Evolutionary conservation across 2,113 vertebrate genomes (phyloP), one percentile per base, ranked within the genome.

Genomic region (Rallus limicola): DNA sequence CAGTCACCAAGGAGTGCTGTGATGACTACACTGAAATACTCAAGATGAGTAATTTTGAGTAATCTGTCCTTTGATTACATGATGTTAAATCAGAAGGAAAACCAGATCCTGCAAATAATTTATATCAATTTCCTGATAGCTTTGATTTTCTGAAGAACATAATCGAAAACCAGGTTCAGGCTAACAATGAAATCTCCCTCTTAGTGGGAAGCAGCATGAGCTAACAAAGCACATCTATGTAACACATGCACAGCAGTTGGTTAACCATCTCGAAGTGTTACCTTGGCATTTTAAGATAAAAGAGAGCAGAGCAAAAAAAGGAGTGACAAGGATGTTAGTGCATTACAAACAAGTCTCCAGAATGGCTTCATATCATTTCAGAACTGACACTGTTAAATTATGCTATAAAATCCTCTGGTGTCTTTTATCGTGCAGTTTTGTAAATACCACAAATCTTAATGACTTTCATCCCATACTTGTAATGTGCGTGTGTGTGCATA

Each of bases 41-140:
- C 33, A 81, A 78, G 92, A 93, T 84, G 74, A 92, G 94, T 71
- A 92, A 96, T 96, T 93, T 80, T 96, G 82, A 96, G 71, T 81
- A 93, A 95, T 94, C 76, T 95, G 69, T 53, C 53, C 34, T 94
- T 94, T 93, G 86, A 93, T 96, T 96, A 69, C 21, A 79, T 50
- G 56, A 76, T 91, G 82, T 68, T 79, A 91, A 91, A 87, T 48
- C 69, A 94, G 82, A 94, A 81, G 40, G n/a, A 88, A 93, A 93
- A 72, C 13, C 58, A 95, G 90, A 79, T 48, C 9, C 34, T 82
- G 72, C 42, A 84, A 91, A 86, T 88, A 93, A 94, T 95, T 92
- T 88, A n/a, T 92, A 82, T 46, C 62, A 18, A 36, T 82, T 91
- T 79, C 48, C 62, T 62, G 28, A 25, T 75, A 64, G 38, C 74